Evolutionary conservation across 2,113 vertebrate genomes (phyloP), one percentile per base, ranked within the genome.

Genomic region (Atherinomorus stipes): DNA sequence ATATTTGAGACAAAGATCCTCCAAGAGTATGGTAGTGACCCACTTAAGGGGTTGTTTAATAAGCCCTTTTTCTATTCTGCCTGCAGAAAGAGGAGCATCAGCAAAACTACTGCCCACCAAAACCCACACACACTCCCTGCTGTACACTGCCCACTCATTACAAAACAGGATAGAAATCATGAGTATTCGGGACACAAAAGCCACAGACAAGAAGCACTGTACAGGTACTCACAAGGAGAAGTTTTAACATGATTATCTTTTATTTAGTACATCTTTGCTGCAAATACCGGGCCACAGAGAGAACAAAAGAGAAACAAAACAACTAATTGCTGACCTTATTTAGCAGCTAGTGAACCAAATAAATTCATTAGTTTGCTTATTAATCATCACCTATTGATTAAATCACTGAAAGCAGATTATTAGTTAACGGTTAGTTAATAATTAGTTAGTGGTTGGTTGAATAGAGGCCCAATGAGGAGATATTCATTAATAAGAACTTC

Each of bases 131-230:
- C 76, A 74, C 67, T 80, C 67, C 44, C 75, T 61, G 73, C 80
- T 83, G 74, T 61, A 77, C 58, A 23, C 63, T 74, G 72, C 86
- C 90, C 81, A 90, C 88, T 88, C 85, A 76, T 73, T 64, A 44
- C 44, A 70, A 67, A 87, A 85, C 71, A 84, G 56, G 64, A 68
- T 42, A 58, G 58, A 78, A 19, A 87, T 2, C 26, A 47, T 13
- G 13, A 71, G 59, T 25, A 15, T 64, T 54, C 31, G 83, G 40
- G 59, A 79, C 52, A 54, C 45, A 64, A 3, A 38, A 75, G 51
- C 65, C 57, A 71, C 54, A 74, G 21, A 71, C 40, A 51, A 38
- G 28, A 57, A 61, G 59, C 59, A 50, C 13, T 38, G 16, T 59
- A 11, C 15, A 37, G 28, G 25, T 45, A 42, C 34, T 44, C 18